A percentile compares a stretch with the other conserved stretches of the same genome.
Conservation (phyloP, 1,140 invertebrate species). For the Lysiphlebus fabarum region DNA sequence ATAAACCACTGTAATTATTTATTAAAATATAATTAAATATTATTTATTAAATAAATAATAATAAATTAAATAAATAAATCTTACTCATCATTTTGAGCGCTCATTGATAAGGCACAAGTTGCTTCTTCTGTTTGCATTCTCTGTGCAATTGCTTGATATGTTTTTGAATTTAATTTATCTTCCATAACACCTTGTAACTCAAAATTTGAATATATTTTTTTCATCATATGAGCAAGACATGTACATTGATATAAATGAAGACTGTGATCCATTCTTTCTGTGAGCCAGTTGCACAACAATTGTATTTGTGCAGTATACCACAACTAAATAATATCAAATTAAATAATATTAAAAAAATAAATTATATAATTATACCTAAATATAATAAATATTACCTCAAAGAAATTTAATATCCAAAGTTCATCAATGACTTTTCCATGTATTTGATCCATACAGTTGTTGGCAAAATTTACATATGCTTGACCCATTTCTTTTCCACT, state of each 20-base stretch:
- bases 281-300: conserved; percentile 92
- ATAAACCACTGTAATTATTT: conserved; percentile 40
- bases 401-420: conserved; percentile 94
- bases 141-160: conserved; percentile 88
- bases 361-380: conserved; percentile 1
- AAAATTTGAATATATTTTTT: conserved; percentile 99
- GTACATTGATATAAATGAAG: conserved; percentile 96
- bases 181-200: conserved; percentile 98
- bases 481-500: conserved; percentile 94
- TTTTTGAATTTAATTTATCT: conserved; percentile 95
- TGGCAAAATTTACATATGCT: conserved; percentile 95
- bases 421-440: conserved; percentile 96
- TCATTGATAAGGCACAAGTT: conserved; percentile 84
- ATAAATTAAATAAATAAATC: conserved; percentile 22
- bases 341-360: background rate
- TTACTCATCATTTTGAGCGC: conserved; percentile 67
- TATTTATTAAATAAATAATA: conserved; percentile 6
- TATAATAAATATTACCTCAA: conserved; percentile 67
- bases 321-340: conserved; percentile 57
- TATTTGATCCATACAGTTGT: conserved; percentile 96
- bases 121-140: conserved; percentile 97
- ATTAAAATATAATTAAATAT: conserved; percentile 7
- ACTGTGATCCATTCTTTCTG: conserved; percentile 88
- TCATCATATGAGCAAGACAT: conserved; percentile 93
- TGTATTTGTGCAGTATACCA: conserved; percentile 96